A percentile compares a stretch with the other conserved stretches of the same genome.
Evolutionary conservation across 1,140 invertebrate species (phyloP).

Genomic region (Matsumurasca onukii): DNA sequence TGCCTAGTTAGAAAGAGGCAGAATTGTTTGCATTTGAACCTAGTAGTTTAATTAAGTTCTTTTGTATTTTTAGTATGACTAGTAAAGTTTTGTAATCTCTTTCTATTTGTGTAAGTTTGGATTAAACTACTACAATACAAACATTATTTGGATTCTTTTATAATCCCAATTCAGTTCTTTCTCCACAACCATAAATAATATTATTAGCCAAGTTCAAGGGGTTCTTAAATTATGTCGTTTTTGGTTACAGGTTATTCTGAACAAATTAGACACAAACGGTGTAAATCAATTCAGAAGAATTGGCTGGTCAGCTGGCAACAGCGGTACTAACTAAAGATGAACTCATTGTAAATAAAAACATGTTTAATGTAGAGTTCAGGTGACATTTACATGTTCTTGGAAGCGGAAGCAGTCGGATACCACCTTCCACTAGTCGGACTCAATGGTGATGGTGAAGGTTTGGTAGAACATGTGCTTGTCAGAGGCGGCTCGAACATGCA

Average conservation of each 20-base stretch:
- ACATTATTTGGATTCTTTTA: no score
- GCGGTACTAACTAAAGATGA: not conserved
- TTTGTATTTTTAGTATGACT: slow-evolving; percentile 16
- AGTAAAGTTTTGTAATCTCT: slow-evolving; percentile 21
- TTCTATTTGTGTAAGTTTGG: slow-evolving; percentile 8
- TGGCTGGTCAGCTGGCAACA: no score
- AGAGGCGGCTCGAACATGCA: no score
- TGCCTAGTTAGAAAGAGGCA: slow-evolving; percentile 7
- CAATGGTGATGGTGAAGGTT: slow-evolving; percentile 77
- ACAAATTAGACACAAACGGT: no score
- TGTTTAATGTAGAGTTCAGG: not conserved
- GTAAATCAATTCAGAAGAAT: no score
- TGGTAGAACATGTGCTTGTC: slow-evolving; percentile 69
- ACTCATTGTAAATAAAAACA: not conserved
- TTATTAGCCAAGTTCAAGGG: no score
- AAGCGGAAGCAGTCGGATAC: slow-evolving; percentile 79
- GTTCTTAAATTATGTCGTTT: no score
- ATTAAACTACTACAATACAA: no score
- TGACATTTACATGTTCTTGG: slow-evolving; percentile 55
- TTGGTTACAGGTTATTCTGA: no score
- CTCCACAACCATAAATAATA: no score
- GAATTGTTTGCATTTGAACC: slow-evolving; percentile 1
- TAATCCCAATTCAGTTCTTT: no score
- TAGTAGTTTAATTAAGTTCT: slow-evolving; percentile 17
- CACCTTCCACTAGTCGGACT: slow-evolving; percentile 87